Evolutionary conservation across 2,888 invertebrate species (phyloP), one percentile per base, ranked within the genome.

Genomic region (Idaea dimidiata): DNA sequence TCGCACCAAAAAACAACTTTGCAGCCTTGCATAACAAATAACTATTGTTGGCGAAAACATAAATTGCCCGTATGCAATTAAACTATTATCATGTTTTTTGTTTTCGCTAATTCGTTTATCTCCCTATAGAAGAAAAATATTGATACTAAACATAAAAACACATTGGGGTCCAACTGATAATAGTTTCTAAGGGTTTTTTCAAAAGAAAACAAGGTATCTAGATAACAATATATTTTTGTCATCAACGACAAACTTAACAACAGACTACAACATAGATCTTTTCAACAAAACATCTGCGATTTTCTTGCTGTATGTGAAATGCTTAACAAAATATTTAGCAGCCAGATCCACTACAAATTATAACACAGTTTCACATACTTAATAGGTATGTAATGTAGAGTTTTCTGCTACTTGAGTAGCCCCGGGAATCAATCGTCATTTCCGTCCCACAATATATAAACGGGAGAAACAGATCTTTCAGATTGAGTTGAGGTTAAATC

Each of bases 241-340:
- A 89, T 88, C 90, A 89, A 91, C 88, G 90, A 90, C 90, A 92
- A 92, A 92, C 92, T 91, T 92, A 92, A 92, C 92, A 92, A 92
- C 89, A 86, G 87, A 88, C 89, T 91, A 91, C 89, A 87, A 90
- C 89, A 91, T 88, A 90, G 88, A 91, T 89, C 86, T 84, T 86
- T 77, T 84, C 80, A 88, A 89, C 84, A 71, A 81, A 88, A 89
- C 78, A 75, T 79, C 83, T 80, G 86, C 86, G 74, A 77, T 74
- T 74, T 72, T 75, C 74, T 71, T 72, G 67, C 63, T 14, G 54
- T 6, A n/a, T 67, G 68, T 73, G 78, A 81, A 80, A 79, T 80
- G 79, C 80, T 82, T 82, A 83, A 43, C 43, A 43, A 3, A 43
- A 43, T 43, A 43, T 43, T 43, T 14, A 43, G 43, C 43, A 43